Percentiles rank a stretch among this genome's conserved stretches.
These are phyloP conservation scores for Brachionus rubens DNA, from an alignment of 1,140 invertebrate genomes.

Conservation along the genomic window DNA sequence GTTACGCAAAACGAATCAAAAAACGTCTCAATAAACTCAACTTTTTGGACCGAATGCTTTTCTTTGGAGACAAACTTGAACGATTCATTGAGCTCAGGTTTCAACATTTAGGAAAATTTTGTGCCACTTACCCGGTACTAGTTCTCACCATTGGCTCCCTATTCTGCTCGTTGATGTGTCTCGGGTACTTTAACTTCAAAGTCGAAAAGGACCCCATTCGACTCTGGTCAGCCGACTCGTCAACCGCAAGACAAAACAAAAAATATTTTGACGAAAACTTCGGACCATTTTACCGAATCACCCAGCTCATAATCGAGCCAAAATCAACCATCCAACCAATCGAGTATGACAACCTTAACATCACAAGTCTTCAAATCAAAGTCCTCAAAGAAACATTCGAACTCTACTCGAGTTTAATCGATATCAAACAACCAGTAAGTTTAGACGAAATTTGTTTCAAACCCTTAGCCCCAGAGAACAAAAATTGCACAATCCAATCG, in stretches of 20 bases:
- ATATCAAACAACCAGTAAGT: slow-evolving; percentile 47
- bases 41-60: slow-evolving; percentile 14
- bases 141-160: slow-evolving; percentile 72
- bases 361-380: background rate
- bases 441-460: slow-evolving; percentile 18
- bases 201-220: slow-evolving; percentile 91
- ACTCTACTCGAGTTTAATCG: background rate
- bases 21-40: background rate
- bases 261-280: slow-evolving; percentile 75
- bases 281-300: slow-evolving; percentile 46
- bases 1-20: slow-evolving; percentile 7
- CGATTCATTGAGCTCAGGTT: background rate
- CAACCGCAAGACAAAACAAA: slow-evolving; percentile 76
- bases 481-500: slow-evolving; percentile 10
- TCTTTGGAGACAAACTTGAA: slow-evolving; percentile 34
- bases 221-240: slow-evolving; percentile 86
- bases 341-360: background rate
- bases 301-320: slow-evolving; percentile 35
- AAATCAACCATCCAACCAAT: background rate
- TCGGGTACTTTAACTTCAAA: slow-evolving; percentile 68
- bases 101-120: slow-evolving; percentile 65
- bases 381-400: background rate
- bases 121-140: slow-evolving; percentile 73
- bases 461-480: slow-evolving; percentile 40
- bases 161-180: slow-evolving; percentile 65